Evolutionary conservation across 2,113 vertebrate genomes (phyloP).

Genomic region (Eudyptes chrysolophus): DNA sequence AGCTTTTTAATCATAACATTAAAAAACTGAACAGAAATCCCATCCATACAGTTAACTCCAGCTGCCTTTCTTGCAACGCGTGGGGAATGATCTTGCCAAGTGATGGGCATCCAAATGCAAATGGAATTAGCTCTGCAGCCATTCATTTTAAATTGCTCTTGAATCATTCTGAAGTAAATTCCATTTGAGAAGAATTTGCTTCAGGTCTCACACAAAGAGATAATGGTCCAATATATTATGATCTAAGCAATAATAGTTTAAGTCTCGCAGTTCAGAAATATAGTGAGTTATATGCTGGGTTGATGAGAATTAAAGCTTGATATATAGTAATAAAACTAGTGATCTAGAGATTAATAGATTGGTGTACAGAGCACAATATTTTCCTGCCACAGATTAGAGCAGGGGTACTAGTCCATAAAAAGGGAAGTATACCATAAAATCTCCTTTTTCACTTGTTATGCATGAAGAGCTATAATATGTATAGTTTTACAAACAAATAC

Average conservation of each 20-base stretch:
- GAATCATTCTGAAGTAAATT: conserved; percentile 77
- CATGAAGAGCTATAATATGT: neutral
- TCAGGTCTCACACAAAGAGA: conserved; percentile 70
- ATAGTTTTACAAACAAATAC: neutral
- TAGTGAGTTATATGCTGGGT: conserved; percentile 62
- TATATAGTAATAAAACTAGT: conserved; percentile 69
- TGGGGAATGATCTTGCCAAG: conserved; percentile 65
- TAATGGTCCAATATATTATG: conserved; percentile 78
- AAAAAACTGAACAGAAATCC: conserved; percentile 60
- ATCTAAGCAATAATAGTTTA: conserved; percentile 73
- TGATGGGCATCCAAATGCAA: conserved; percentile 76
- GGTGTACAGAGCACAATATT: conserved; percentile 63
- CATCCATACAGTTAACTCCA: conserved; percentile 68
- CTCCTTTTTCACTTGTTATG: conserved; percentile 33
- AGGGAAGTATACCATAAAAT: conserved; percentile 48
- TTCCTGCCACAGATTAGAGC: conserved; percentile 66
- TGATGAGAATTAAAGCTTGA: conserved; percentile 72
- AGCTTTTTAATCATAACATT: conserved; percentile 75
- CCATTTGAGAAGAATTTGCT: conserved; percentile 74
- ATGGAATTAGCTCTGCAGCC: conserved; percentile 77
- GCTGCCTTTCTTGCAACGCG: conserved; percentile 48
- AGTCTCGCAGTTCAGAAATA: conserved; percentile 67
- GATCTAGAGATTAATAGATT: conserved; percentile 68
- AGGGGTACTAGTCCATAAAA: conserved; percentile 64
- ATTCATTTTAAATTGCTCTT: conserved; percentile 79